Evolutionary conservation across 2,888 invertebrate species (phyloP).

Genomic region (Panopea generosa): DNA sequence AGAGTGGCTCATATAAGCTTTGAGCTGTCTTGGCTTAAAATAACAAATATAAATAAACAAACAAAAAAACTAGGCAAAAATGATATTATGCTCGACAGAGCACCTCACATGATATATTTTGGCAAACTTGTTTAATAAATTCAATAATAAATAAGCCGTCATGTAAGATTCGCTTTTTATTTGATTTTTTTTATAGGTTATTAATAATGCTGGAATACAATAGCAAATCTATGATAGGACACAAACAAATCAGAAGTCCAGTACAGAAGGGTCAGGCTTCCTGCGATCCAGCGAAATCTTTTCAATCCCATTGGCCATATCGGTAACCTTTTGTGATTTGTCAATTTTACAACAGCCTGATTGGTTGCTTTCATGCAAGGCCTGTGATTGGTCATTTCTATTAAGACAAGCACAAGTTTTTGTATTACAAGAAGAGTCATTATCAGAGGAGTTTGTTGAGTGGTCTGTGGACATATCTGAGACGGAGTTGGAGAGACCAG

Average conservation of each 20-base stretch:
- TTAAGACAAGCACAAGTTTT: background rate
- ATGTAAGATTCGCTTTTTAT: too few species aligned
- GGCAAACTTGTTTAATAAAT: too few species aligned
- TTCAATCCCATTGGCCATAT: slow-evolving; percentile 4
- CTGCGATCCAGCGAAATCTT: slow-evolving; percentile 15
- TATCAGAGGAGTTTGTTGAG: background rate
- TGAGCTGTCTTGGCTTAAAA: too few species aligned
- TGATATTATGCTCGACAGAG: too few species aligned
- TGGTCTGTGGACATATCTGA: slow-evolving; percentile 19
- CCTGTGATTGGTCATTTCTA: slow-evolving; percentile 22
- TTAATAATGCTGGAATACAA: too few species aligned
- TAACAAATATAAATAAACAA: too few species aligned
- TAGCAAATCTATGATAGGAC: too few species aligned
- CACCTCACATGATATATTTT: too few species aligned
- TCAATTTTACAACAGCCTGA: slow-evolving; percentile 17
- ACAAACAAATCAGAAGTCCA: slow-evolving; percentile 25
- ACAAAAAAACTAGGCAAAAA: too few species aligned
- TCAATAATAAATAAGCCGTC: too few species aligned
- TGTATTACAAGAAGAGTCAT: background rate
- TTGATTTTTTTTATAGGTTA: too few species aligned
- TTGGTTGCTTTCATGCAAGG: slow-evolving; percentile 10
- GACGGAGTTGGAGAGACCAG: slow-evolving; percentile 6
- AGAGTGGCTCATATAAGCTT: too few species aligned
- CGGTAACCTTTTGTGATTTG: slow-evolving; percentile 11
- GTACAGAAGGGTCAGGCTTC: slow-evolving; percentile 29